Conservation (phyloP, 2,113 vertebrate species). For the Lota lota region DNA sequence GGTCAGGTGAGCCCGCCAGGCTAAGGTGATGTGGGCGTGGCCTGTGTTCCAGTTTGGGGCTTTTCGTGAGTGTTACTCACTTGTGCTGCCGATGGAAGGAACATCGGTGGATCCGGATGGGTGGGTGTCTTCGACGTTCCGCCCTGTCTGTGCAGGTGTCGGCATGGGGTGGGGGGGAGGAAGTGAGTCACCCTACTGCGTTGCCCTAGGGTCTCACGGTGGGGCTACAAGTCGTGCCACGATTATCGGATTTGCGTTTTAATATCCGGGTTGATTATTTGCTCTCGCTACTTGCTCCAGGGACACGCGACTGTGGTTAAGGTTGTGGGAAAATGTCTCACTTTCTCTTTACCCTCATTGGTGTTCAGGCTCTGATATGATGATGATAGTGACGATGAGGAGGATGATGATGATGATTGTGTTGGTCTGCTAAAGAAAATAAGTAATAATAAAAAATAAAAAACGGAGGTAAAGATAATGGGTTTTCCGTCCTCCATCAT, state of each 20-base stretch:
- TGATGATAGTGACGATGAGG: too few relatives aligned
- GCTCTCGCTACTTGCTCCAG: too few relatives aligned
- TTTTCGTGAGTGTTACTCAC: constrained; percentile 15
- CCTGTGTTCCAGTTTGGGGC: constrained; percentile 19
- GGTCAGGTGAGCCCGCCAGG: constrained; percentile 40
- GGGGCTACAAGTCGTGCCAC: constrained; percentile 1
- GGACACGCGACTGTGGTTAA: too few relatives aligned
- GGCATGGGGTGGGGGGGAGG: constrained; percentile 19
- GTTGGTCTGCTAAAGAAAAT: too few relatives aligned
- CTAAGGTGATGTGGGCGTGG: constrained; percentile 39
- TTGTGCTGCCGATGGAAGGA: constrained; percentile 54
- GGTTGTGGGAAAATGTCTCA: too few relatives aligned
- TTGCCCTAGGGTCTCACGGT: constrained; percentile 15
- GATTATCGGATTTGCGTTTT: not conserved
- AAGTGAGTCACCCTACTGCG: constrained; percentile 30
- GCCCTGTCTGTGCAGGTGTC: constrained; percentile 41
- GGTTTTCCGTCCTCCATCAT: not conserved
- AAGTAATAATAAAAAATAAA: not conserved
- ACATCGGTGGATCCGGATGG: constrained; percentile 7
- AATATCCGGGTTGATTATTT: too few relatives aligned
- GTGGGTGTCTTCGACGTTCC: not conserved
- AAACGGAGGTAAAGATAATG: not conserved
- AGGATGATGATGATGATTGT: too few relatives aligned
- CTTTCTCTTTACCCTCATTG: not conserved
- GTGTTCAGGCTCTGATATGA: not conserved